phyloP scores from a whole-genome alignment of 37 sponge, comb jelly and placozoan species.

The Chondrilla cf. caribensis region DNA sequence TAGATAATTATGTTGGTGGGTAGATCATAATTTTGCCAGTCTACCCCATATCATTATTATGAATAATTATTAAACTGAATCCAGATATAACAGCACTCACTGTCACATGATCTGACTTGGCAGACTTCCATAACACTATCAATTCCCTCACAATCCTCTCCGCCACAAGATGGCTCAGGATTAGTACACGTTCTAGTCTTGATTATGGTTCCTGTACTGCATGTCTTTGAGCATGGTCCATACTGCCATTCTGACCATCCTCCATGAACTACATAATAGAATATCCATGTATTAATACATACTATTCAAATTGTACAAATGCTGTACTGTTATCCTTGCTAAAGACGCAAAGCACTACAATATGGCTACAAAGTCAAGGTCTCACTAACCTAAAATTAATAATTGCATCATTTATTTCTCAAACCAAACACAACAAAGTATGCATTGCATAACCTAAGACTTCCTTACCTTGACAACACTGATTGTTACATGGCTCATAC shows the following conservation, averaged over 20 bases:
- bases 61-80: not conserved
- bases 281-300: too few species aligned
- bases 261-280: conserved; percentile 9
- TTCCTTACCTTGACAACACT: conserved; percentile 19
- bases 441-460: too few species aligned
- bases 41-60: too few species aligned
- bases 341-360: too few species aligned
- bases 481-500: conserved; percentile 10
- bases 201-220: not conserved
- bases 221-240: conserved; percentile 19
- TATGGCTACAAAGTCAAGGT: too few species aligned
- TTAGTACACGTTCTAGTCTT: not conserved
- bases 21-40: too few species aligned
- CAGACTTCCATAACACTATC: not conserved
- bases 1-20: too few species aligned
- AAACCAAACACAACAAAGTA: too few species aligned
- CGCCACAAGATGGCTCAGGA: conserved; percentile 20
- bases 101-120: not conserved
- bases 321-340: too few species aligned
- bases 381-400: too few species aligned
- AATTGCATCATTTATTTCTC: too few species aligned
- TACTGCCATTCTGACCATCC: conserved; percentile 1
- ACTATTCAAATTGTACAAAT: too few species aligned
- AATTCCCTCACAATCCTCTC: not conserved
- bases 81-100: not conserved